phyloP scores from a whole-genome alignment of 2,113 vertebrate species.

The Tyrannus savana region DNA sequence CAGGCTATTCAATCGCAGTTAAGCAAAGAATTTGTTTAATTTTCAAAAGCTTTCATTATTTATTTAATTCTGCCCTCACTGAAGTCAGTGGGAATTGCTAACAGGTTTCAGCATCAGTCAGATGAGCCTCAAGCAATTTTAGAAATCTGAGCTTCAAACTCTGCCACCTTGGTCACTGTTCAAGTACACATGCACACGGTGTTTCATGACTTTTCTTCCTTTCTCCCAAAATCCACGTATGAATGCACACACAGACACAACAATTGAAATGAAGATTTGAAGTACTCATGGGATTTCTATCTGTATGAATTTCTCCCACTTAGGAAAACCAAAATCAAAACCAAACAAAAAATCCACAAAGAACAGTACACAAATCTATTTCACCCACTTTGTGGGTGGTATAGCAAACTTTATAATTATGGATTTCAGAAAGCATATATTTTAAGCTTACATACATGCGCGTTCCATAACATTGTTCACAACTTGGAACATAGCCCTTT shows the following conservation, averaged over 20 bases:
- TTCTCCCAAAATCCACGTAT: background rate
- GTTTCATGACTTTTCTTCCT: background rate
- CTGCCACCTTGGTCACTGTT: background rate
- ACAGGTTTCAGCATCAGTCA: background rate
- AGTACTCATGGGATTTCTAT: background rate
- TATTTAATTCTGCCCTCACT: background rate
- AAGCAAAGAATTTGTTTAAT: constrained; percentile 40
- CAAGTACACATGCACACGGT: background rate
- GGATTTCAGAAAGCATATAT: background rate
- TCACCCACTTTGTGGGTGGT: background rate
- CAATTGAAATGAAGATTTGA: background rate
- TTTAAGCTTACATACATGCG: background rate
- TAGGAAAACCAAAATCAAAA: background rate
- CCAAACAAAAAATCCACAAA: background rate
- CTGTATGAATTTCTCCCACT: background rate
- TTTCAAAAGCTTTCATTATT: constrained; percentile 20
- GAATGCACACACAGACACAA: background rate
- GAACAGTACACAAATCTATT: background rate
- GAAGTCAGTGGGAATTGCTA: background rate
- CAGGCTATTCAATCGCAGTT: constrained; percentile 23
- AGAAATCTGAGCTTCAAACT: constrained; percentile 17
- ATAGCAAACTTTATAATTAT: background rate
- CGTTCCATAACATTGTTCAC: background rate
- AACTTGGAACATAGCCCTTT: background rate
- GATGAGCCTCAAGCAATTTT: background rate